phyloP scores from a whole-genome alignment of 2,888 invertebrate species.

The Pomacea canaliculata region DNA sequence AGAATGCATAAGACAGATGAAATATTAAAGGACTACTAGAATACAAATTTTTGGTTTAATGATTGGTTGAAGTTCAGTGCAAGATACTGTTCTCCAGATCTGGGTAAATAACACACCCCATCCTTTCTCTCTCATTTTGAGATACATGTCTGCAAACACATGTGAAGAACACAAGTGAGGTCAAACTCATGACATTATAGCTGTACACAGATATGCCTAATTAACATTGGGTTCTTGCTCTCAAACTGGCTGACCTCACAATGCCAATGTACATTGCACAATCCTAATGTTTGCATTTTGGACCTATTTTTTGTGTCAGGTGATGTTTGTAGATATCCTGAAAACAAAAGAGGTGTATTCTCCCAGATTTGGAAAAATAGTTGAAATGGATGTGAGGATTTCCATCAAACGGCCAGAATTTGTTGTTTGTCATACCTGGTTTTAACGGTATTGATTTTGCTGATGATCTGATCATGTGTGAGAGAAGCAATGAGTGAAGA shows the following conservation, averaged over 20 bases:
- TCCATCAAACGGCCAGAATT: not conserved
- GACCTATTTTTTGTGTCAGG: not conserved
- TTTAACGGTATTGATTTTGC: slow-evolving; percentile 43
- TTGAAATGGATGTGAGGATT: too few relatives aligned
- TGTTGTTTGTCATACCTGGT: slow-evolving; percentile 43
- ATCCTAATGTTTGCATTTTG: not conserved
- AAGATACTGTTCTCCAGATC: not conserved
- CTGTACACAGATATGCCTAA: too few relatives aligned
- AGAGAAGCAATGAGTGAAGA: slow-evolving; percentile 45
- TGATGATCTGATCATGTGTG: slow-evolving; percentile 42
- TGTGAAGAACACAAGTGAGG: too few relatives aligned
- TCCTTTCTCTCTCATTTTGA: too few relatives aligned
- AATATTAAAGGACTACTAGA: too few relatives aligned
- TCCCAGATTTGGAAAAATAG: too few relatives aligned
- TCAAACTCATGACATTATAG: not conserved
- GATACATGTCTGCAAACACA: too few relatives aligned
- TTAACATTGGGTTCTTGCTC: not conserved
- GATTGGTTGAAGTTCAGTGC: not conserved
- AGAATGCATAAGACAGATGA: not conserved
- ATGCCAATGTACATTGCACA: not conserved
- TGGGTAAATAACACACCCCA: not conserved
- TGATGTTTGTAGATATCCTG: too few relatives aligned
- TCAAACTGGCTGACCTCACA: not conserved
- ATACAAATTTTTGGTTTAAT: too few relatives aligned
- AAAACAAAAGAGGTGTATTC: too few relatives aligned